Evolutionary conservation across 2,113 vertebrate species (phyloP).

Genomic region (Galbula dea): DNA sequence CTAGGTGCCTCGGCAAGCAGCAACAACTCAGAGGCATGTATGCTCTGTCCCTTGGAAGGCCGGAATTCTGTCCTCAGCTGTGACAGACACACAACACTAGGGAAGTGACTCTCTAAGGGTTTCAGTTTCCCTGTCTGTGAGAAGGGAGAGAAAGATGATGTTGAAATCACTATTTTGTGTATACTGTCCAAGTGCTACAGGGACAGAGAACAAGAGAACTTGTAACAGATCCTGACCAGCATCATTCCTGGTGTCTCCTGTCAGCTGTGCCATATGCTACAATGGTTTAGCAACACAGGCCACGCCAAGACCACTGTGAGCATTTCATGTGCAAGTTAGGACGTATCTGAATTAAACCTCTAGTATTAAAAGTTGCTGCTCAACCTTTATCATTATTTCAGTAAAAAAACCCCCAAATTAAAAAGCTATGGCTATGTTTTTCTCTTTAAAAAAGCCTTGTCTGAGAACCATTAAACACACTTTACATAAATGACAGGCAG

Average conservation of each 20-base stretch:
- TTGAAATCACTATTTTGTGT: neutral
- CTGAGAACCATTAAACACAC: neutral
- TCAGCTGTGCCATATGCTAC: neutral
- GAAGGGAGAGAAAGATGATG: neutral
- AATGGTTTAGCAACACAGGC: neutral
- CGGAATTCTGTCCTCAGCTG: neutral
- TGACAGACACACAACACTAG: neutral
- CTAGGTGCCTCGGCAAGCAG: neutral
- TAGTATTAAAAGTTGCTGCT: neutral
- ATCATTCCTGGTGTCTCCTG: neutral
- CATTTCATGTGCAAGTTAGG: neutral
- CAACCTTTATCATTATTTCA: neutral
- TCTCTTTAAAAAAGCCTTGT: neutral
- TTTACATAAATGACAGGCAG: neutral
- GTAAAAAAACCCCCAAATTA: neutral
- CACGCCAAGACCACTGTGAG: neutral
- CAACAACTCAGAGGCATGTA: neutral
- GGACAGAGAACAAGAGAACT: neutral
- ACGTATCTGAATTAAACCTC: neutral
- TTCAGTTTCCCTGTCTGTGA: neutral
- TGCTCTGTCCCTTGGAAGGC: neutral
- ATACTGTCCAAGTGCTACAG: neutral
- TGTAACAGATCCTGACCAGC: neutral
- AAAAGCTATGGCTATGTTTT: neutral
- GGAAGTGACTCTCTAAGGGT: neutral